Base-by-base conservation (phyloP, 1,140 invertebrate genomes). In the Eupristina koningsbergeri region DNA sequence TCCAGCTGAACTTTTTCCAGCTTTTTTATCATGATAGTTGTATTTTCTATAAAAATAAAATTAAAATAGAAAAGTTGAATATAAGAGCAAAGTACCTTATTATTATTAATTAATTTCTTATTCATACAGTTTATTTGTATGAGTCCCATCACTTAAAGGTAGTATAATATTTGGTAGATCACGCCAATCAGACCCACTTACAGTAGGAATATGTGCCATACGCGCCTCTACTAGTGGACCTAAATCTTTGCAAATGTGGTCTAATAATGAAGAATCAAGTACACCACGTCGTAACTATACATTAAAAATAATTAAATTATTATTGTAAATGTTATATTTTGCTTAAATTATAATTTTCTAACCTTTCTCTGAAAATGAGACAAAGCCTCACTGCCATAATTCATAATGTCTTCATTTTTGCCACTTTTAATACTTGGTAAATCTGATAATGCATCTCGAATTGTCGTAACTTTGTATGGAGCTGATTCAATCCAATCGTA, bases 231-330 rank as follows among this genome's bases (percentile, higher is more conserved):
- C 96, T 26, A 98, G 89, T 2, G 95, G 93, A 61, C 95, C 95
- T 96, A 98, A 97, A 84, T 97, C 95, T 90, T 97, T 98, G 88
- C 96, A 97, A 84, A 97, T 95, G 86, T 98, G 97, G 91, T 98
- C 97, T 13, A 93, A 90, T 19, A 97, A 88, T 63, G 94, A 91
- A 0, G 93, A 91, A 69, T 93, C 92, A 86, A 93, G 92, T 80
- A 95, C 93, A 61, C 93, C 93, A 19, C 94, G 94, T 87, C 96
- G 92, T 45, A 97, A 93, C 92, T 95, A 85, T 3, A 77, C 83
- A 71, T 64, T 7, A 13, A 71, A 45, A 29, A 76, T 67, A 5
- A 50, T 71, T 79, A 36, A 76, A 7, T 58, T 26, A 58, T 3
- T 31, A 19, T 31, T 11, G n/a, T 45, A 50, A 9, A 5, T 58